Conservation (phyloP, 2,113 vertebrate species). For the Semicossyphus pulcher region DNA sequence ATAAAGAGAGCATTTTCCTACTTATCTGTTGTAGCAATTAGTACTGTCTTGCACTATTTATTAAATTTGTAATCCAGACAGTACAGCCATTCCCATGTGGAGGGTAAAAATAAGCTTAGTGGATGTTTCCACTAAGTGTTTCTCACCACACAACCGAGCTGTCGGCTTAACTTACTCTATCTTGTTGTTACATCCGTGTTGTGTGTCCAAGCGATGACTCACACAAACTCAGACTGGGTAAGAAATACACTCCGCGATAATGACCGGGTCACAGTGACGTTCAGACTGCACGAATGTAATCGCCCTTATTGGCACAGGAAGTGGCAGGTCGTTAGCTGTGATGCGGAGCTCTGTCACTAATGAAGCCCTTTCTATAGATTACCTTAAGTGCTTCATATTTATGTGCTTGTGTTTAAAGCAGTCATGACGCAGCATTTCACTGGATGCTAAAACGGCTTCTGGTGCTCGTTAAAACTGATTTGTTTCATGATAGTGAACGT, state of each 20-base stretch:
- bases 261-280: background rate
- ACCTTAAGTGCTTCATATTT: conserved; percentile 20
- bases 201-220: background rate
- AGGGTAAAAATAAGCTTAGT: background rate
- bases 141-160: background rate
- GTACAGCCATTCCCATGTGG: background rate
- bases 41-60: too few relatives aligned
- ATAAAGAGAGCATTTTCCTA: too few relatives aligned
- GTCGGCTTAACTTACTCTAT: background rate
- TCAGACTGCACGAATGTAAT: background rate
- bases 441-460: background rate
- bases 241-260: background rate
- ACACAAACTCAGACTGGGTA: background rate
- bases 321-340: background rate
- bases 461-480: background rate
- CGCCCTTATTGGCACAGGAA: background rate
- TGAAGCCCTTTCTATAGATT: conserved; percentile 13
- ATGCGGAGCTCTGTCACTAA: background rate
- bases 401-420: background rate
- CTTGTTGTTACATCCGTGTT: background rate
- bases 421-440: background rate
- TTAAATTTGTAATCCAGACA: too few relatives aligned
- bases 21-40: too few relatives aligned
- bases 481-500: background rate
- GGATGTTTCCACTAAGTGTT: background rate